Base-by-base conservation (phyloP, 2,888 invertebrate genomes). In the Caenorhabditis sp. region DNA sequence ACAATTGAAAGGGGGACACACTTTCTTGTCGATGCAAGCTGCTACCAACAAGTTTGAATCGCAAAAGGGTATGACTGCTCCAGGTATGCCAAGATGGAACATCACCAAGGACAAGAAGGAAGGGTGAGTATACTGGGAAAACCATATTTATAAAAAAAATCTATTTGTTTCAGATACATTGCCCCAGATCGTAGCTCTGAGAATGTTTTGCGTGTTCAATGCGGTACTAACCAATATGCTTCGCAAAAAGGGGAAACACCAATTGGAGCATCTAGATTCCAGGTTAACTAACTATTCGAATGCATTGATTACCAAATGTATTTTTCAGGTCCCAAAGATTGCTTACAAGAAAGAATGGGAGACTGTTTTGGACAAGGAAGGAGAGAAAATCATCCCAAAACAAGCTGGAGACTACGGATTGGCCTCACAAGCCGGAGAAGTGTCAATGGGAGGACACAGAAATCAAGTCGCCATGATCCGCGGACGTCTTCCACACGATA, bases 11-110 rank as follows among this genome's bases (percentile, higher is more conserved):
- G 84, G 84, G 21, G 87, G 86, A 63, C 61, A 87, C 70, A 81
- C 82, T 65, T 86, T 87, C 80, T 79, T 87, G 27, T 83, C 82
- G 49, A 82, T 84, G 82, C 82, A 82, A 73, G 79, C 86, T 23
- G 87, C 81, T n/a, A 87, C 87, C 62, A 87, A 87, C 83, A 83
- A 83, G 65, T 87, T 86, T 76, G 87, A 87, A 62, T 76, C 85
- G 53, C 87, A 87, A 66, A 72, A 68, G 27, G 87, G 87, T 67
- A 87, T 87, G 87, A 87, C 87, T 12, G 87, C 80, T 17, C 67
- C 72, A n/a, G 84, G 85, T 52, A 85, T 87, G 87, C 85, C 87
- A 49, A 69, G 87, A 60, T 83, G 82, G 82, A 87, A 87, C 70
- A 78, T 87, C 70, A 83, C 83, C 70, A 85, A 83, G 77, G 86